A percentile compares a stretch with the other conserved stretches of the same genome.
These are phyloP conservation scores for Pangasianodon hypophthalmus DNA, from an alignment of 2,113 vertebrate genomes.

Conservation along the genomic window DNA sequence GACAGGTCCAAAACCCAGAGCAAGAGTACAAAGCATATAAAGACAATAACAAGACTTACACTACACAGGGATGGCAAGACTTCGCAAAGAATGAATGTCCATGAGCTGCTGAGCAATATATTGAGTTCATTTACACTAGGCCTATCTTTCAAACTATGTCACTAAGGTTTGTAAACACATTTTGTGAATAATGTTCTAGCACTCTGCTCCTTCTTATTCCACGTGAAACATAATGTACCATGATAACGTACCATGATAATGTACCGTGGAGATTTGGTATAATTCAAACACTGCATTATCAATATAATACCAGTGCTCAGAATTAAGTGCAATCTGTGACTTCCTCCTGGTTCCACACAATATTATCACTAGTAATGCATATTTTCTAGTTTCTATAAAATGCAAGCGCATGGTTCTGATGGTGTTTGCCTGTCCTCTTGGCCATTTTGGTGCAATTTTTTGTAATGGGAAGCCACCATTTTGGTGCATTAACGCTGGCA, in stretches of 20 bases:
- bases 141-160: background rate
- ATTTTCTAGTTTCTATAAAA: background rate
- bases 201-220: background rate
- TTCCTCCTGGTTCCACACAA: background rate
- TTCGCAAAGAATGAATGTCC: background rate
- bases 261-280: background rate
- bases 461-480: conserved; percentile 11
- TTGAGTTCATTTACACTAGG: background rate
- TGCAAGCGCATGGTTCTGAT: background rate
- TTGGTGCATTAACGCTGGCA: conserved; percentile 14
- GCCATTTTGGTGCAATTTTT: conserved; percentile 16
- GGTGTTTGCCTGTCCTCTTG: background rate
- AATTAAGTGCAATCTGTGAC: conserved; percentile 13
- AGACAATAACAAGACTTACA: background rate
- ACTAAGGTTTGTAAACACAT: background rate
- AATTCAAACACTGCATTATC: conserved; percentile 6
- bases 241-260: background rate
- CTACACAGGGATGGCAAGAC: background rate
- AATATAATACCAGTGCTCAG: background rate
- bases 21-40: background rate
- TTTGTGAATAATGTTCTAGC: background rate
- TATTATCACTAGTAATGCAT: background rate
- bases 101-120: background rate
- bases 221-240: background rate
- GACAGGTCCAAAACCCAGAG: background rate